Base-by-base conservation (phyloP, 1,140 invertebrate species). In the Druon quercuslanigerum region DNA sequence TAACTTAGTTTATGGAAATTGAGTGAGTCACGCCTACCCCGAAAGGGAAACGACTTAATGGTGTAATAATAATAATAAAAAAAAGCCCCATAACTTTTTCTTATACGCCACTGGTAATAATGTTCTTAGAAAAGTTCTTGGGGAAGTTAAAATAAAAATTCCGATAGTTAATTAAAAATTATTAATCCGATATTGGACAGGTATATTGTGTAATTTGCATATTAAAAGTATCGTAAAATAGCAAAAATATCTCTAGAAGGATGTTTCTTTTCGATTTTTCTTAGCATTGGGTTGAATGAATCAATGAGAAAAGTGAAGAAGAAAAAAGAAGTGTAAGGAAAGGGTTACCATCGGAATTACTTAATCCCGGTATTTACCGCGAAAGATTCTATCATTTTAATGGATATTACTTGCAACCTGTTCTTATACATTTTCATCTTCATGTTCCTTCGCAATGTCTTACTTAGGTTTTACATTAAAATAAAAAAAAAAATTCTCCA, bases 401-500 rank as follows among this genome's bases (percentile, higher is more conserved):
- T 83, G 75, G 57, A 74, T 77, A 79, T 83, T 79, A 51, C 72
- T 75, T 50, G 60, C 74, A 84, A 80, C 83, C 79, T 79, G 84
- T 87, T 83, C 54, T 40, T 50, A 72, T 52, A 52, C 20, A 25
- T 82, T 83, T 84, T 82, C 83, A 83, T 77, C 66, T 72, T 79
- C 78, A 71, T 51, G 80, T 75, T 40, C 66, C 81, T 78, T 79
- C 78, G 66, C 56, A 72, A 79, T 80, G 20, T 25, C 20, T 25
- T 25, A 73, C 79, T 81, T 74, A 77, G 84, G 82, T 40, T 71
- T 76, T 50, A 79, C 79, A 86, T 87, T 87, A 74, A 60, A 74
- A 50, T 60, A 19, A 50, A 46, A 60, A 56, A 60, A 56, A 51
- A 56, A 52, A 16, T 40, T 19, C 50, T 72, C 8, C 17, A 72